These are phyloP conservation scores for Ianthella basta DNA, from an alignment of 37 sponge, comb jelly and placozoan species.

Conservation along the genomic window DNA sequence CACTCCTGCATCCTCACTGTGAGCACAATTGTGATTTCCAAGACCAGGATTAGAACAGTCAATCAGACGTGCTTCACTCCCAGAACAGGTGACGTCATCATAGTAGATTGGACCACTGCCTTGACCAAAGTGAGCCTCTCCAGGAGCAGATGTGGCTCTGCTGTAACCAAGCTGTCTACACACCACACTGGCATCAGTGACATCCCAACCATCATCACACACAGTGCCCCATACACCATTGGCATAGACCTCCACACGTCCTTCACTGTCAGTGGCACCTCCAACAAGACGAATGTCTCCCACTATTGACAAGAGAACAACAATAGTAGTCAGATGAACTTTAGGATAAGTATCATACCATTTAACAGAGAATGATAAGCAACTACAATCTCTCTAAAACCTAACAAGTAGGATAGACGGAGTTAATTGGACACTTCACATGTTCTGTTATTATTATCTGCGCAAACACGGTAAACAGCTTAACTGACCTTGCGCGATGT, in stretches of 20 bases:
- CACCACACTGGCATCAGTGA: slow-evolving; percentile 22
- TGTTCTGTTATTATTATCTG: too few species aligned
- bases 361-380: too few species aligned
- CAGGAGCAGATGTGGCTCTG: background rate
- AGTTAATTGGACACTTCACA: too few species aligned
- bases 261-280: background rate
- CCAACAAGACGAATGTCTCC: slow-evolving; percentile 16
- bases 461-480: too few species aligned
- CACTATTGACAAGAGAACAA: too few species aligned
- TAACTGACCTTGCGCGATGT: too few species aligned
- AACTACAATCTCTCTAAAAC: too few species aligned
- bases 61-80: background rate
- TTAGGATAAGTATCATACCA: too few species aligned
- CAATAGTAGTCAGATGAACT: too few species aligned
- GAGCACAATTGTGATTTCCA: background rate
- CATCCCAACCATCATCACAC: slow-evolving; percentile 33
- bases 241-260: slow-evolving; percentile 30
- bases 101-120: slow-evolving; percentile 25
- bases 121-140: background rate
- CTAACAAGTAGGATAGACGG: too few species aligned
- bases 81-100: background rate
- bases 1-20: slow-evolving; percentile 14
- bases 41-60: slow-evolving; percentile 11
- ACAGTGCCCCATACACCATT: slow-evolving; percentile 41
- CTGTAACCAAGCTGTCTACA: slow-evolving; percentile 24